Conservation (phyloP, 2,888 invertebrate genomes). For the Melanotus villosus region DNA sequence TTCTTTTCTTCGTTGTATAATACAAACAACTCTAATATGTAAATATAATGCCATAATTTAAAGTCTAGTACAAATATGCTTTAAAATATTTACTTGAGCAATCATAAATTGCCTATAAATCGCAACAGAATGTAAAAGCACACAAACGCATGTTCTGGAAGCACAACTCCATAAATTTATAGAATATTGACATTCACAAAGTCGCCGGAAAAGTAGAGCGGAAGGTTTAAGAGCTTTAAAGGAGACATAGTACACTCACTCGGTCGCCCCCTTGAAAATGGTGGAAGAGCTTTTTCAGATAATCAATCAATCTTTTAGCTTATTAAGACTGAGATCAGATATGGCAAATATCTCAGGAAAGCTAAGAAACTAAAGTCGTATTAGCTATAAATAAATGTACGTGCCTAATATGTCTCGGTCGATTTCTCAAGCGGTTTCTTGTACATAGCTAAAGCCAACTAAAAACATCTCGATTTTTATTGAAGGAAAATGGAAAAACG, state of each 20-base stretch:
- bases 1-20: too few relatives aligned
- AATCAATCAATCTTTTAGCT: conserved; percentile 15
- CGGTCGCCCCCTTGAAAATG: not conserved
- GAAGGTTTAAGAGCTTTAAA: not conserved
- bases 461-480: not conserved
- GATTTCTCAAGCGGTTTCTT: not conserved
- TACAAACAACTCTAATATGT: too few relatives aligned
- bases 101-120: too few relatives aligned
- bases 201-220: not conserved
- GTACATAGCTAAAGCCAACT: not conserved
- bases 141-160: not conserved
- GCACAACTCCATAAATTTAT: not conserved
- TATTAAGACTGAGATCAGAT: not conserved
- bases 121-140: not conserved
- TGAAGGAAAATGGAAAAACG: not conserved
- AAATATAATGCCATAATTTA: too few relatives aligned
- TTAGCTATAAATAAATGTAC: not conserved
- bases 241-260: not conserved
- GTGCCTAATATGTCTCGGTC: not conserved
- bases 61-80: too few relatives aligned
- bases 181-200: not conserved
- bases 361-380: not conserved
- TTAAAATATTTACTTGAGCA: too few relatives aligned
- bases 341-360: not conserved
- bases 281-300: not conserved